phyloP scores from a whole-genome alignment of 2,113 vertebrate genomes.

The Trogon surrucura region DNA sequence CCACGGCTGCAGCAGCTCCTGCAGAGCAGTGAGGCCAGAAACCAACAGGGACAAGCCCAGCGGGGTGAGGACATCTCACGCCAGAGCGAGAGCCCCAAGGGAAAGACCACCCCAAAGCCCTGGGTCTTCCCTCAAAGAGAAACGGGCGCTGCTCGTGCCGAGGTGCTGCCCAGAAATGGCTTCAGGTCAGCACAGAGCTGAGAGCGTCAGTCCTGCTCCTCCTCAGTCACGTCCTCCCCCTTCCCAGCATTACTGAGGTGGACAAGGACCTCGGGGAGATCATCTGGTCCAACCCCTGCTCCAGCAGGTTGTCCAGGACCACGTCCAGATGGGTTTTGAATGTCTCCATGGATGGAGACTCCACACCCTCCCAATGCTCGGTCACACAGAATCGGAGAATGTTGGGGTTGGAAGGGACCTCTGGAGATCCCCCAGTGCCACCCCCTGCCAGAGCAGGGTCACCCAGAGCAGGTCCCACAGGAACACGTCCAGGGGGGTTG shows the following conservation, averaged over 20 bases:
- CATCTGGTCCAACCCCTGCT: neutral
- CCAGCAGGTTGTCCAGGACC: neutral
- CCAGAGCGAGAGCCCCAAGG: neutral
- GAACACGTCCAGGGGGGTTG: too few species aligned
- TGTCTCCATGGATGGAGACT: neutral
- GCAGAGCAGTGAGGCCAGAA: neutral
- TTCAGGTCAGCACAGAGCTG: neutral
- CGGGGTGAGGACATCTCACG: neutral
- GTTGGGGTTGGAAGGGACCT: too few species aligned
- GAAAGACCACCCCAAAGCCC: neutral
- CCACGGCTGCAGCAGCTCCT: neutral
- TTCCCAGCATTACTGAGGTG: neutral
- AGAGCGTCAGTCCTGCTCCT: neutral
- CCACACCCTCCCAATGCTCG: neutral
- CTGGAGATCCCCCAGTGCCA: too few species aligned
- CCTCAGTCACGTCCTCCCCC: too few species aligned
- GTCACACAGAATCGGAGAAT: too few species aligned
- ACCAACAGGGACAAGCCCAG: neutral
- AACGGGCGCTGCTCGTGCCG: fast-evolving
- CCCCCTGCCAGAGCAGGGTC: too few species aligned
- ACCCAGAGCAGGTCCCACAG: too few species aligned
- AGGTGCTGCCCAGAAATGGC: neutral
- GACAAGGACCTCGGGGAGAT: neutral
- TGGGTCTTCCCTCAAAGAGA: neutral
- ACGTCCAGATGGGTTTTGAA: fast-evolving